Evolutionary conservation across 2,888 invertebrate species (phyloP), one percentile per base, ranked within the genome.

Genomic region (Epinotia demarniana): DNA sequence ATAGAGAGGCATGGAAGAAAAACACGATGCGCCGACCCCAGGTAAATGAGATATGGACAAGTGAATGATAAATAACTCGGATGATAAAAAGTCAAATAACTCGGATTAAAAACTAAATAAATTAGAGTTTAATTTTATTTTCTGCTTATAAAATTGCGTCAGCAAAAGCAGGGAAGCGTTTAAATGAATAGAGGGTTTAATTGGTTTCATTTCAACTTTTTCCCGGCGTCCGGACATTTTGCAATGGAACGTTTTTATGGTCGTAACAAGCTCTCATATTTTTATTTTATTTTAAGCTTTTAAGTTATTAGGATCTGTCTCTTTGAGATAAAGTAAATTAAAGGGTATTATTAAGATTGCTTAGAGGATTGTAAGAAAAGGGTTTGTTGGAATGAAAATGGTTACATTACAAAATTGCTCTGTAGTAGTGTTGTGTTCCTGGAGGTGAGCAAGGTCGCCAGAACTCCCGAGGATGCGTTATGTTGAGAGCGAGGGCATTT

Each of bases 101-200:
- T 16, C 5, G 16, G 16, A 16, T 16, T 49, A 53, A 53, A 49
- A 53, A 53, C 4, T 46, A 16, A n/a, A n/a, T 6, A 53, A 53
- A 1, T 6, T n/a, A n/a, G 6, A n/a, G 6, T 53, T 43, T 8
- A 2, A 46, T 43, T 23, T 23, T 11, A 71, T 63, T 63, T 46
- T 72, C 23, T 60, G n/a, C 18, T 53, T 53, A 39, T 19, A 39
- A 72, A 55, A 55, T 53, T 16, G 53, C 58, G 46, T 61, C 13
- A 12, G 16, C 60, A 62, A 68, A 60, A 62, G 33, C 58, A 27
- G 18, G 16, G 64, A 57, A 58, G 18, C 63, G 58, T 58, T 70
- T 39, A 67, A 68, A 68, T 75, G 66, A 70, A 74, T 70, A 70
- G 74, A 63, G 70, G 18, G 11, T 49, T 39, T 70, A 74, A 74